Evolutionary conservation across 2,888 invertebrate species (phyloP).

Genomic region (Onthophagus sagittarius): DNA sequence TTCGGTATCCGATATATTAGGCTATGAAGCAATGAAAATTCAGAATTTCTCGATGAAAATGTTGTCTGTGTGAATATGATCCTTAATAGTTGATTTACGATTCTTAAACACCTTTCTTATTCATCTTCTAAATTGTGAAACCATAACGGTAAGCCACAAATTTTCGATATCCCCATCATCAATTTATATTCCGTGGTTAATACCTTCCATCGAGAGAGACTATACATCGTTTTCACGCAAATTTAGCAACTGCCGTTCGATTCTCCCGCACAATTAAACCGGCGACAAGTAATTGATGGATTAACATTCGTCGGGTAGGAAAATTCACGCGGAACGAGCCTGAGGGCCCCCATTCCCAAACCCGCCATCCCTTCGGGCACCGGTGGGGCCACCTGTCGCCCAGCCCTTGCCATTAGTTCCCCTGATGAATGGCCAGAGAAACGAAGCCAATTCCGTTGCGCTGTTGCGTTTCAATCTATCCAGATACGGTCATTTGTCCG

Average conservation of each 20-base stretch:
- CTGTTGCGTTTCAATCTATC: conserved; percentile 40
- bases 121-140: no score
- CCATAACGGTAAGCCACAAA: no score
- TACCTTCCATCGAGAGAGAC: no score
- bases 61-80: no score
- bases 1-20: no score
- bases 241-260: neutral
- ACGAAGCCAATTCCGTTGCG: conserved; percentile 46
- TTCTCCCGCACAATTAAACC: conserved; percentile 18
- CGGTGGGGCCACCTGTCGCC: conserved; percentile 39
- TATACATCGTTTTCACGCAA: neutral
- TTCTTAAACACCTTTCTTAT: no score
- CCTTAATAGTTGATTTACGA: no score
- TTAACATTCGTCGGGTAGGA: conserved; percentile 23
- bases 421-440: conserved; percentile 46
- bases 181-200: no score
- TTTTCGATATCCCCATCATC: no score
- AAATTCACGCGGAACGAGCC: conserved; percentile 21
- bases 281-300: conserved; percentile 23
- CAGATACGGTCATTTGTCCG: conserved; percentile 30
- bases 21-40: no score
- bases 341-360: neutral
- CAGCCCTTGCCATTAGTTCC: conserved; percentile 41
- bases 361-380: neutral
- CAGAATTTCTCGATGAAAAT: no score